A percentile compares a stretch with the other conserved stretches of the same genome.
Evolutionary conservation across 2,888 invertebrate species (phyloP).

Genomic region (Oscheius sp.): DNA sequence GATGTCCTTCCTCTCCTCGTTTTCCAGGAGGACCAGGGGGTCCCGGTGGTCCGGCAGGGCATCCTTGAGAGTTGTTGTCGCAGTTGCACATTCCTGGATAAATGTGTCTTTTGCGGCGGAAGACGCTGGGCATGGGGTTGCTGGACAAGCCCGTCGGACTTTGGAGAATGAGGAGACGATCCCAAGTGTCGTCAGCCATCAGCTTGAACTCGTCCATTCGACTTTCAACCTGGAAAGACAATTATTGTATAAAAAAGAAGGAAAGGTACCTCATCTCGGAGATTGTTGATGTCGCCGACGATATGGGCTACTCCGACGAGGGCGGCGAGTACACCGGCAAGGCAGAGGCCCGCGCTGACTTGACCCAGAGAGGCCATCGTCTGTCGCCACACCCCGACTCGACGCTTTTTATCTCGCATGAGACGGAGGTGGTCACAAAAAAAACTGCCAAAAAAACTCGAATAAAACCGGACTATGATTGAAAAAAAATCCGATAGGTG

Average conservation of each 20-base stretch:
- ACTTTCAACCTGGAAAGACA: slow-evolving; percentile 26
- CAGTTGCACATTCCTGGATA: slow-evolving; percentile 62
- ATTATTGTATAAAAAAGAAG: not conserved
- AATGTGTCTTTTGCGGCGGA: slow-evolving; percentile 54
- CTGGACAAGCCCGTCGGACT: slow-evolving; percentile 56
- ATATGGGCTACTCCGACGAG: slow-evolving; percentile 54
- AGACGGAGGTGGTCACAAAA: not conserved
- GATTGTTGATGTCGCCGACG: slow-evolving; percentile 58
- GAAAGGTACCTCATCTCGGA: slow-evolving; percentile 48
- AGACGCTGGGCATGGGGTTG: slow-evolving; percentile 50
- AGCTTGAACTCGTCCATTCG: slow-evolving; percentile 45
- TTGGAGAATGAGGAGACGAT: slow-evolving; percentile 56
- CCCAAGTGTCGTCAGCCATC: slow-evolving; percentile 61
- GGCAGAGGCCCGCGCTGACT: slow-evolving; percentile 52
- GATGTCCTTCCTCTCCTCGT: slow-evolving; percentile 54
- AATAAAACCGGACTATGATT: not conserved
- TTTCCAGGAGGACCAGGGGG: slow-evolving; percentile 57
- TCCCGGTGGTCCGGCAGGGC: slow-evolving; percentile 62
- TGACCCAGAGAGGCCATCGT: slow-evolving; percentile 51
- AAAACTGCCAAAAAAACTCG: slow-evolving; percentile 15
- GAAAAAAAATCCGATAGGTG: slow-evolving; percentile 15
- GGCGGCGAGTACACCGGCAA: slow-evolving; percentile 53
- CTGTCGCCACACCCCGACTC: not conserved
- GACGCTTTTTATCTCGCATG: slow-evolving; percentile 12
- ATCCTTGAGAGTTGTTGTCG: slow-evolving; percentile 53